A percentile compares a stretch with the other conserved stretches of the same genome.
Evolutionary conservation across 2,888 invertebrate genomes (phyloP).

Genomic region (Helobdella robusta): DNA sequence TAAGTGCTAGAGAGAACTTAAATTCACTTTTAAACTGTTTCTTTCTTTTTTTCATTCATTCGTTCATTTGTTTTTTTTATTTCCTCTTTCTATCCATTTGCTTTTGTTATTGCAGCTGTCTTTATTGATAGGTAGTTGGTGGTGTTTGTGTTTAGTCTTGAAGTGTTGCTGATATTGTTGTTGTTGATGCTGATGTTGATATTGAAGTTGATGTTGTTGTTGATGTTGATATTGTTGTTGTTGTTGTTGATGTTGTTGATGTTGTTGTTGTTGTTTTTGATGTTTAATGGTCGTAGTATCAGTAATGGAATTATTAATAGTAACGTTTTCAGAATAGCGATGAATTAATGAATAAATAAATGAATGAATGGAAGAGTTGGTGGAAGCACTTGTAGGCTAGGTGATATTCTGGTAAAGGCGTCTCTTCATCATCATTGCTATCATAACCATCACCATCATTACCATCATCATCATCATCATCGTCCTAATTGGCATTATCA

Average conservation of each 20-base stretch:
- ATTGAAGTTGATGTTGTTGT: neutral
- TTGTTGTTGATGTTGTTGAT: neutral
- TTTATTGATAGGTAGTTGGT: neutral
- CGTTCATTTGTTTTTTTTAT: neutral
- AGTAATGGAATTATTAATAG: neutral
- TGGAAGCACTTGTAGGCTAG: too few species aligned
- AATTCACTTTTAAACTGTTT: neutral
- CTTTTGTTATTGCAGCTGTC: neutral
- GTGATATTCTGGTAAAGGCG: too few species aligned
- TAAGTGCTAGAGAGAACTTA: neutral
- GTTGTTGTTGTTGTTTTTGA: slow-evolving; percentile 8
- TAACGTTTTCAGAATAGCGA: neutral
- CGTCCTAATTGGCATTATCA: neutral
- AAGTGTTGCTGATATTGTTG: neutral
- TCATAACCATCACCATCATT: neutral
- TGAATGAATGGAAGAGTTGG: too few species aligned
- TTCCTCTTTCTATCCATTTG: neutral
- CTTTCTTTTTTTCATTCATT: neutral
- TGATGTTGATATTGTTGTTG: neutral
- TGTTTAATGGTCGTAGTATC: neutral
- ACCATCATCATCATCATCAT: slow-evolving; percentile 2
- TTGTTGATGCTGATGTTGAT: neutral
- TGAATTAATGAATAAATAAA: too few species aligned
- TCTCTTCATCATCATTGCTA: neutral
- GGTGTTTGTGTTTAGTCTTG: neutral